Conservation (phyloP, 2,797 vertebrate species). For the Myotis planiceps region DNA sequence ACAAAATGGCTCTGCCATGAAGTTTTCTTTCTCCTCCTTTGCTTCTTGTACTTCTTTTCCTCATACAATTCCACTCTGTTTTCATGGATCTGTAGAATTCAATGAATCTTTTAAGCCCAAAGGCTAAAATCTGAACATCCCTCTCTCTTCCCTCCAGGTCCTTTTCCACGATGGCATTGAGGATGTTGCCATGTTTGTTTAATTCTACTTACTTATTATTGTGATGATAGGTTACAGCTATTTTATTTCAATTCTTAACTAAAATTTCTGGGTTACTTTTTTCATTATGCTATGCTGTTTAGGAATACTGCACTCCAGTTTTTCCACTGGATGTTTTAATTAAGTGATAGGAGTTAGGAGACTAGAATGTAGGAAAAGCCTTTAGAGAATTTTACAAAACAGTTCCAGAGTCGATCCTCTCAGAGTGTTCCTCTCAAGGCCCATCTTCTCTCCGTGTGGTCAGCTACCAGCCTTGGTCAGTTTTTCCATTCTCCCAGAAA, state of each 20-base stretch:
- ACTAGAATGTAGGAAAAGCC: neutral
- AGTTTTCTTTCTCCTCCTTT: neutral
- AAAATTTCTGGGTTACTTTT: neutral
- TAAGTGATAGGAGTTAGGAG: neutral
- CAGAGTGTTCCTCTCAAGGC: neutral
- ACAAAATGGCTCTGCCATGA: neutral
- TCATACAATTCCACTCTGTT: neutral
- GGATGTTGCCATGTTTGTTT: neutral
- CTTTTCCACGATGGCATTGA: neutral
- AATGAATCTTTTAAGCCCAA: neutral
- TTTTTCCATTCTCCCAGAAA: slow-evolving; percentile 78
- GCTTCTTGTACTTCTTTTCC: neutral
- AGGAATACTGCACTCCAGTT: neutral
- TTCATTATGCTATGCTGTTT: slow-evolving; percentile 18
- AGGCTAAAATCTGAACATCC: neutral
- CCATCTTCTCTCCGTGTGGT: neutral
- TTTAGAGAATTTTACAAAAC: slow-evolving; percentile 4
- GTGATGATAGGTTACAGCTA: neutral
- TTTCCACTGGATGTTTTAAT: slow-evolving; percentile 37
- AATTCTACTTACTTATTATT: slow-evolving; percentile 11
- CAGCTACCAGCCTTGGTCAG: slow-evolving; percentile 34
- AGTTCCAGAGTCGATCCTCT: neutral
- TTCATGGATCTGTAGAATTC: neutral
- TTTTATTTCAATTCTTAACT: slow-evolving; percentile 43
- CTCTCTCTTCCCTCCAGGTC: neutral